Evolutionary conservation across 2,888 invertebrate genomes (phyloP).

Genomic region (Nephrotoma flavescens): DNA sequence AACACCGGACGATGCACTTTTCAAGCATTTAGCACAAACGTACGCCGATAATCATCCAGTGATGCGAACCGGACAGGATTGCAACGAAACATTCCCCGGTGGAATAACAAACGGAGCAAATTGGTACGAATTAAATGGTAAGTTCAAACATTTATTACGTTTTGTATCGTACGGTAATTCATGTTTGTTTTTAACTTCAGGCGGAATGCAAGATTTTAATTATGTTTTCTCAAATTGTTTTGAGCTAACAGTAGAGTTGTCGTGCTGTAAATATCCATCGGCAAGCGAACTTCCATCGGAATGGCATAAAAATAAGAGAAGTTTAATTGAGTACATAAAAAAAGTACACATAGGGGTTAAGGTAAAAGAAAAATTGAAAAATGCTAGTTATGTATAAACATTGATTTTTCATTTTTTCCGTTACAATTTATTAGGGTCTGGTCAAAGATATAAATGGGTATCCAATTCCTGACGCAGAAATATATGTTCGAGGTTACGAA

Average conservation of each 20-base stretch:
- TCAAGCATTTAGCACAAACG: slow-evolving; percentile 57
- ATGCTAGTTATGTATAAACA: neutral
- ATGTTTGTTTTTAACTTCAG: slow-evolving; percentile 30
- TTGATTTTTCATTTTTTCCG: slow-evolving; percentile 4
- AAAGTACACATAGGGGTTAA: slow-evolving; percentile 60
- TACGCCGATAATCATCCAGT: slow-evolving; percentile 60
- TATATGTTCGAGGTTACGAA: slow-evolving; percentile 59
- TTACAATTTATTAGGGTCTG: slow-evolving; percentile 18
- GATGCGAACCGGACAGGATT: slow-evolving; percentile 63
- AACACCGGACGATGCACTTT: slow-evolving; percentile 70
- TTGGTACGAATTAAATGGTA: slow-evolving; percentile 79
- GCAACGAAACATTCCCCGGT: slow-evolving; percentile 55
- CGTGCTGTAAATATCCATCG: slow-evolving; percentile 86
- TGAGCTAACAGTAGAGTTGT: slow-evolving; percentile 92
- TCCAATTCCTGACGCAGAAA: slow-evolving; percentile 46
- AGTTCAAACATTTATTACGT: slow-evolving; percentile 9
- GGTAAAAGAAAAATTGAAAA: slow-evolving; percentile 17
- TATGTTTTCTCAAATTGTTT: slow-evolving; percentile 90
- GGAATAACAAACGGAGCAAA: slow-evolving; percentile 86
- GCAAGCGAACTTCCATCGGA: slow-evolving; percentile 52
- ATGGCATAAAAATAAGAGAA: slow-evolving; percentile 77
- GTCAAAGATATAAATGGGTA: slow-evolving; percentile 29
- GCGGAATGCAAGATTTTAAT: slow-evolving; percentile 99
- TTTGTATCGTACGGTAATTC: neutral
- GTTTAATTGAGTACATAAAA: slow-evolving; percentile 73